Conservation (phyloP, 2,113 vertebrate genomes). For the Etheostoma cragini region DNA sequence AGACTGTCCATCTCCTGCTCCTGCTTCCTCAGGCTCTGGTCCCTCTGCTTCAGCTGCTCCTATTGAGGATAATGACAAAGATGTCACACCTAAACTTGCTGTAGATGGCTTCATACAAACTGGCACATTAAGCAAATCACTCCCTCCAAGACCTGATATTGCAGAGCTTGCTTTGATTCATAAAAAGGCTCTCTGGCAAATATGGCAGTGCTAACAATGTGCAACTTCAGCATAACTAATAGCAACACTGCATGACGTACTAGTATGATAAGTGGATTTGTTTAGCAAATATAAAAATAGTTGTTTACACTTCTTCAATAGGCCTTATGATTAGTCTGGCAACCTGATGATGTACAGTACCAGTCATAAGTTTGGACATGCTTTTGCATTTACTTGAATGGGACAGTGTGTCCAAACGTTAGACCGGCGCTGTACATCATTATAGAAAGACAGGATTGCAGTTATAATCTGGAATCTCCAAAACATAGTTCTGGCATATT, state of each 20-base stretch:
- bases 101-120: neutral
- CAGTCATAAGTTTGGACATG: too few species aligned
- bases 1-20: conserved; percentile 99
- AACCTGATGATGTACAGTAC: neutral
- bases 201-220: neutral
- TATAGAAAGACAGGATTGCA: neutral
- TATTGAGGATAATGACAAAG: conserved; percentile 56
- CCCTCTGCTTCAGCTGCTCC: conserved; percentile 97
- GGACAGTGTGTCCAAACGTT: too few species aligned
- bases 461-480: neutral
- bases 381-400: too few species aligned
- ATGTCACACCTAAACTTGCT: neutral
- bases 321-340: neutral
- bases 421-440: neutral
- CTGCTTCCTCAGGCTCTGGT: conserved; percentile 94
- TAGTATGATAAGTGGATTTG: neutral
- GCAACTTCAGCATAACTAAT: neutral
- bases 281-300: neutral
- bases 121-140: neutral
- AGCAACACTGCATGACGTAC: neutral
- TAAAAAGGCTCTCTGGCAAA: neutral
- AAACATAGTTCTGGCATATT: neutral
- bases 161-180: neutral
- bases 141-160: neutral
- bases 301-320: neutral